Conservation (phyloP, 2,113 vertebrate species). For the Lontra canadensis region DNA sequence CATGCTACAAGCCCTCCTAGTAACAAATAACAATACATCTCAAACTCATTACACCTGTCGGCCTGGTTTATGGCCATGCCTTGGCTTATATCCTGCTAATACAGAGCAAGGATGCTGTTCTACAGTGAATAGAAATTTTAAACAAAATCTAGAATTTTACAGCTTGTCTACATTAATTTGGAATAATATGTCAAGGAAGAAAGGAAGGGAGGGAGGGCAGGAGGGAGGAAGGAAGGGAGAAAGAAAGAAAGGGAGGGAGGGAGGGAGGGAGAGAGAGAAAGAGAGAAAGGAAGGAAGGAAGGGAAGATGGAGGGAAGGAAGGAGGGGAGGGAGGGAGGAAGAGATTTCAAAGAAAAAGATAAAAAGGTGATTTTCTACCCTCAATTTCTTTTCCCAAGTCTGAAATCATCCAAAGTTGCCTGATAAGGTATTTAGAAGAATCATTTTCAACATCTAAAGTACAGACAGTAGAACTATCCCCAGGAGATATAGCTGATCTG, state of each 20-base stretch:
- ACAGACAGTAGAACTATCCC: background rate
- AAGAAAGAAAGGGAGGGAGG: background rate
- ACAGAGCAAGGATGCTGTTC: background rate
- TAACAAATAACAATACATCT: conserved; percentile 63
- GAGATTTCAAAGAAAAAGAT: background rate
- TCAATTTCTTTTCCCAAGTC: conserved; percentile 9
- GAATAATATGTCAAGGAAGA: background rate
- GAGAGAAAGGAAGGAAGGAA: background rate
- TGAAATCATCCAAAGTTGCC: conserved; percentile 30
- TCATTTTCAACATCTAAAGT: background rate
- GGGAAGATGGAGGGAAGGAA: background rate
- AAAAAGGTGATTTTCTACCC: background rate
- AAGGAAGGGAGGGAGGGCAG: background rate
- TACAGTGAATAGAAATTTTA: conserved; percentile 17
- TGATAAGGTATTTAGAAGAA: conserved; percentile 39
- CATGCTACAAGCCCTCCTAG: background rate
- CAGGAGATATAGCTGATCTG: background rate
- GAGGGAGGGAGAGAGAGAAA: background rate
- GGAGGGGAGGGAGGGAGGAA: background rate
- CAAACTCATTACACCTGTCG: conserved; percentile 40
- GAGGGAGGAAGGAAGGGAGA: background rate
- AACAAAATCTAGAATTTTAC: conserved; percentile 60
- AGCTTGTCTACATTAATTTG: conserved; percentile 49
- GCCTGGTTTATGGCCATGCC: conserved; percentile 1
- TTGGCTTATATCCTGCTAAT: conserved; percentile 26